phyloP scores from a whole-genome alignment of 1,140 invertebrate species.

The Drosophila pallidifrons region DNA sequence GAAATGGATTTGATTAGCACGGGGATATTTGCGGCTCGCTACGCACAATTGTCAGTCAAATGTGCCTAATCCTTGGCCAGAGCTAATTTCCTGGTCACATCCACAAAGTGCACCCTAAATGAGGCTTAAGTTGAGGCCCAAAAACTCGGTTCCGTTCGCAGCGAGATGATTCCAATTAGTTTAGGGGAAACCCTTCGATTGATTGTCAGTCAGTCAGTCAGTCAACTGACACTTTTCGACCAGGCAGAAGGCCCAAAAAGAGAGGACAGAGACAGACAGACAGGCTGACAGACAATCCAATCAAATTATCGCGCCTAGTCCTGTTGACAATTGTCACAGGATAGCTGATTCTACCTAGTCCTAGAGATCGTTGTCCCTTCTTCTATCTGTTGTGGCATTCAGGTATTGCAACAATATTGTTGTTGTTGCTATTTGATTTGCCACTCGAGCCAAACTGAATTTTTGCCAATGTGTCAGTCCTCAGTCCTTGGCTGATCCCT shows the following conservation, averaged over 20 bases:
- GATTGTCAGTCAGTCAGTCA: slow-evolving; percentile 68
- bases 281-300: slow-evolving; percentile 78
- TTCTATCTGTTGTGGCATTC: slow-evolving; percentile 31
- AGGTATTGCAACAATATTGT: slow-evolving; percentile 67
- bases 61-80: slow-evolving; percentile 77
- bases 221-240: slow-evolving; percentile 73
- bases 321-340: slow-evolving; percentile 71
- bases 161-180: slow-evolving; percentile 84
- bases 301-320: slow-evolving; percentile 84
- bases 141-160: neutral
- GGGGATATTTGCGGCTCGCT: neutral
- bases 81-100: slow-evolving; percentile 69
- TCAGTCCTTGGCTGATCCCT: slow-evolving; percentile 28
- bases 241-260: neutral
- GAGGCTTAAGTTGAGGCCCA: slow-evolving; percentile 84
- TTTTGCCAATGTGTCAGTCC: slow-evolving; percentile 25
- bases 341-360: slow-evolving; percentile 29
- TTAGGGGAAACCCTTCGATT: slow-evolving; percentile 69
- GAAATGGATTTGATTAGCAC: slow-evolving; percentile 83
- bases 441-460: slow-evolving; percentile 67
- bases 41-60: slow-evolving; percentile 81
- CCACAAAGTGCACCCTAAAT: slow-evolving; percentile 85
- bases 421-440: slow-evolving; percentile 37
- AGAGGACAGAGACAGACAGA: neutral
- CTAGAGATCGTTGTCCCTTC: neutral